These are phyloP conservation scores for Xiphorhynchus erythropygius DNA, from an alignment of 2,797 vertebrate species.

Conservation along the genomic window DNA sequence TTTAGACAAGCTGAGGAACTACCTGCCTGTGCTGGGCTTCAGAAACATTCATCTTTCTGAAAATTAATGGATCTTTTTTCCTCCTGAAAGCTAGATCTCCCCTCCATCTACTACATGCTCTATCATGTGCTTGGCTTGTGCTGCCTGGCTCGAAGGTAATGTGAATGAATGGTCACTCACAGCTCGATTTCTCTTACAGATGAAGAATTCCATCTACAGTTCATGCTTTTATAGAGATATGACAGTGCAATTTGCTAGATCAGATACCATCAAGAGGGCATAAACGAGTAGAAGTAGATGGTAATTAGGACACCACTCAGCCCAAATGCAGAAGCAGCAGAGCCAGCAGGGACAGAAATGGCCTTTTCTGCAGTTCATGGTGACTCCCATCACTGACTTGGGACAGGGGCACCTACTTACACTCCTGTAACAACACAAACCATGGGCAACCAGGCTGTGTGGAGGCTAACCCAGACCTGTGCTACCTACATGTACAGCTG, in stretches of 20 bases:
- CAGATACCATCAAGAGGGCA: not conserved
- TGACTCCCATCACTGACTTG: rapidly evolving
- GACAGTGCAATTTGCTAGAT: not conserved
- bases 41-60: not conserved
- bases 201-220: not conserved
- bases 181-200: not conserved
- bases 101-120: rapidly evolving
- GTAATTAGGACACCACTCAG: not conserved
- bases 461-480: not conserved
- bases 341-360: not conserved
- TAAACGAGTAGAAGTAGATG: not conserved
- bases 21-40: not conserved
- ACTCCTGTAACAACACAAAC: not conserved
- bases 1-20: not conserved
- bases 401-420: not conserved
- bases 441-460: rapidly evolving
- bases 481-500: slow-evolving; percentile 89
- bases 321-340: not conserved
- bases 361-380: not conserved
- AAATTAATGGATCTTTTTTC: not conserved
- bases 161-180: not conserved
- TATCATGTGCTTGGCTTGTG: rapidly evolving
- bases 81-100: not conserved
- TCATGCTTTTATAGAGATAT: not conserved
- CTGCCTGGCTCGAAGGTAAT: not conserved